Conservation (phyloP, 2,888 invertebrate genomes). For the Lagria hirta region DNA sequence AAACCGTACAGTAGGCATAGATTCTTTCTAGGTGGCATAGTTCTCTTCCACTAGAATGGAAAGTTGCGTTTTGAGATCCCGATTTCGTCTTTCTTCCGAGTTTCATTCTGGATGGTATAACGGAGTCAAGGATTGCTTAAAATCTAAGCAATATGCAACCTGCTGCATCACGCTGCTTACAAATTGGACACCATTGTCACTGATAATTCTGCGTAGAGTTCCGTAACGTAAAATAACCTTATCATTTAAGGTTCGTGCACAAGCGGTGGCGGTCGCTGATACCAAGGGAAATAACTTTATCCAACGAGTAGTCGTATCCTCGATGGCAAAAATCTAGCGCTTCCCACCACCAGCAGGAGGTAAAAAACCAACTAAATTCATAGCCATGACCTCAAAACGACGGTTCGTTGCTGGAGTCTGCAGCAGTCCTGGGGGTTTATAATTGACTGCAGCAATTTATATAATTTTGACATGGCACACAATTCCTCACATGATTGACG, state of each 20-base stretch:
- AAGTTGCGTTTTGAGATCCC: conserved; percentile 40
- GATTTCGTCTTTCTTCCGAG: conserved; percentile 19
- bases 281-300: conserved; percentile 31
- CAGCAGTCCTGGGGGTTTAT: conserved; percentile 32
- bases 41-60: no score
- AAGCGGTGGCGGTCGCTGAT: conserved; percentile 28
- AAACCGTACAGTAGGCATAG: no score
- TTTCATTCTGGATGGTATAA: conserved; percentile 29
- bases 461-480: no score
- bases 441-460: no score
- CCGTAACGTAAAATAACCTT: conserved; percentile 31
- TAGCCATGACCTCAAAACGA: conserved; percentile 31
- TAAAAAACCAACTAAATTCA: conserved; percentile 35
- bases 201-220: no score
- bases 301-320: conserved; percentile 31
- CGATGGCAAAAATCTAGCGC: not conserved
- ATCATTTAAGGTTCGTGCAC: conserved; percentile 27
- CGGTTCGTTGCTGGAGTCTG: conserved; percentile 27
- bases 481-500: not conserved
- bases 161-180: no score
- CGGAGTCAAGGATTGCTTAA: no score
- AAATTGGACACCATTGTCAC: conserved; percentile 15
- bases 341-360: no score
- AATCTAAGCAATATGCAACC: no score
- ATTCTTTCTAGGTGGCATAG: no score